These are phyloP conservation scores for Eretmochelys imbricata DNA, from an alignment of 2,113 vertebrate genomes.

Conservation along the genomic window DNA sequence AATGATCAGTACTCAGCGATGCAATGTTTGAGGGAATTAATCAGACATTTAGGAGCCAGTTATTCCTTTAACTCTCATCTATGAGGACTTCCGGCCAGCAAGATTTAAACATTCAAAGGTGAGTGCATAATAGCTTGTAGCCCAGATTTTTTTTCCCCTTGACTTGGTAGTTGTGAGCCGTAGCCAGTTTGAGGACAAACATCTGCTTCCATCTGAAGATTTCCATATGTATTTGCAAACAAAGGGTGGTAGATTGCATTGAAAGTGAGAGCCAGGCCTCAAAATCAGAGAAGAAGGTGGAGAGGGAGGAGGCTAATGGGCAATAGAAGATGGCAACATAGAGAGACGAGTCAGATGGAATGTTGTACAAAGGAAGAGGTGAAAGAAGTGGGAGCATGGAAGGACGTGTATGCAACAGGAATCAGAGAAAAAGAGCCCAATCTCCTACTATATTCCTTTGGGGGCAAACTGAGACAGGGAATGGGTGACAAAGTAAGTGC, in stretches of 20 bases:
- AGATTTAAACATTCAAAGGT: not conserved
- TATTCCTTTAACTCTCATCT: not conserved
- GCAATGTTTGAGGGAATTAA: accelerated
- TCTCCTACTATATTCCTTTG: not conserved
- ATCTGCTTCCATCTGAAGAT: not conserved
- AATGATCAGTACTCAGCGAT: accelerated
- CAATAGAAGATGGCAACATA: not conserved
- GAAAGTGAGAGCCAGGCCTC: not conserved
- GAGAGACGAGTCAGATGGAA: not conserved
- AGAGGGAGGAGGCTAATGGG: not conserved
- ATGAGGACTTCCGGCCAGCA: not conserved
- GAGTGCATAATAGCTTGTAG: not conserved
- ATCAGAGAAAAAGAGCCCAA: not conserved
- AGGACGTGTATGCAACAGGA: not conserved
- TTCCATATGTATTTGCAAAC: not conserved
- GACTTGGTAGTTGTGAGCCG: not conserved
- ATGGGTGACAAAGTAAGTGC: not conserved
- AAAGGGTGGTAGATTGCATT: not conserved
- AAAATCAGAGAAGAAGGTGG: not conserved
- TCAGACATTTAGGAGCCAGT: not conserved
- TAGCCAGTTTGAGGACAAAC: not conserved
- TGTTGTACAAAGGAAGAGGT: not conserved
- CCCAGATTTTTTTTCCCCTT: not conserved
- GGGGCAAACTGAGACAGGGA: not conserved
- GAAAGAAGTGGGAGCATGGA: not conserved